Percentiles rank a stretch among this genome's conserved stretches.
These are phyloP conservation scores for Diplolepis rosae DNA, from an alignment of 2,888 invertebrate genomes.

Conservation along the genomic window DNA sequence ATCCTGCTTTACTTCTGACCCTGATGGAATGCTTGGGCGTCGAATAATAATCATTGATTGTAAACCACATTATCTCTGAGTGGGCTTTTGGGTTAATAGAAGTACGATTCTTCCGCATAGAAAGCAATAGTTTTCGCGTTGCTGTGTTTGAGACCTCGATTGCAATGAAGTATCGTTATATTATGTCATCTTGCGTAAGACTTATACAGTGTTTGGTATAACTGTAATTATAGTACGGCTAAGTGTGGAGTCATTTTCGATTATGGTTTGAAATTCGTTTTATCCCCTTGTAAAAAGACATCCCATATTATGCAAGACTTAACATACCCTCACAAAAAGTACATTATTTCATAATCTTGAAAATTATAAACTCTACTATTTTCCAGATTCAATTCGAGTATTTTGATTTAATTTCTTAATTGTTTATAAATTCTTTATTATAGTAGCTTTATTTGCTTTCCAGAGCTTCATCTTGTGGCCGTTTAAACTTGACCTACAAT, in stretches of 20 bases:
- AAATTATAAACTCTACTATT: neutral
- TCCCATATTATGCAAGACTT: neutral
- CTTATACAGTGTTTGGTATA: neutral
- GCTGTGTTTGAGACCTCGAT: constrained; percentile 16
- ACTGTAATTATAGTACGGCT: constrained; percentile 37
- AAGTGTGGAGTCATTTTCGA: constrained; percentile 9
- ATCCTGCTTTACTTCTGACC: no score
- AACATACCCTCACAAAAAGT: no score
- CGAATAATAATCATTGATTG: neutral
- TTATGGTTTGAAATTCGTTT: constrained; percentile 18
- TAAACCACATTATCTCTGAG: neutral
- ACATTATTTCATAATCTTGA: neutral
- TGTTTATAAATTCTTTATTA: no score
- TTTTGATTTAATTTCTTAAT: no score
- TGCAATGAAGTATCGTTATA: neutral
- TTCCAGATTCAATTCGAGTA: no score
- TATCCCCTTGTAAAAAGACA: neutral
- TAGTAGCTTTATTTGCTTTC: no score
- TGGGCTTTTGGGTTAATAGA: constrained; percentile 27
- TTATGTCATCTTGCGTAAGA: constrained; percentile 25
- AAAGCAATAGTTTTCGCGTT: constrained; percentile 43
- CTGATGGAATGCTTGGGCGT: no score
- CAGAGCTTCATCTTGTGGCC: neutral
- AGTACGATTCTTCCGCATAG: constrained; percentile 42
- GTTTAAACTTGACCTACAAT: constrained; percentile 2